These are phyloP conservation scores for Cettia cetti DNA, from an alignment of 2,113 vertebrate species.

Conservation along the genomic window DNA sequence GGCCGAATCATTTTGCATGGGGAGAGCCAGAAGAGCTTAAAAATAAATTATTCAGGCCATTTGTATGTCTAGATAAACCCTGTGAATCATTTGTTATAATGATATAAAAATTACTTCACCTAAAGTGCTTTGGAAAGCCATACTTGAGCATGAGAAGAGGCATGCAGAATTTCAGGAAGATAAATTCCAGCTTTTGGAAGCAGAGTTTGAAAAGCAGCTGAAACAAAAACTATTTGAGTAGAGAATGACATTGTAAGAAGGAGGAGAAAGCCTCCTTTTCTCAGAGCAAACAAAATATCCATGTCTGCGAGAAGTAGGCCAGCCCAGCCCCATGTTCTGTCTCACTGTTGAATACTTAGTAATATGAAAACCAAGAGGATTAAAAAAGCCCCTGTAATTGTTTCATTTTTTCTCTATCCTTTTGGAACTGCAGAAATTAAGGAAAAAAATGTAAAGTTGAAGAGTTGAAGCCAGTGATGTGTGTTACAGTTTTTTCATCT, in stretches of 20 bases:
- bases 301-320: neutral
- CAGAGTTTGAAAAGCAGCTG: neutral
- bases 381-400: accelerated
- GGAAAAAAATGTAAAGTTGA: neutral
- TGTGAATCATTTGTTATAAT: neutral
- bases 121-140: neutral
- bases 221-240: neutral
- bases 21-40: neutral
- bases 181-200: neutral
- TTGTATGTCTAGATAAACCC: neutral
- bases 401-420: neutral
- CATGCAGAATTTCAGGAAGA: neutral
- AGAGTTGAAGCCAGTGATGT: neutral
- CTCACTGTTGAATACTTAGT: neutral
- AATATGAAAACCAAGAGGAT: neutral
- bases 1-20: neutral
- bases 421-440: neutral
- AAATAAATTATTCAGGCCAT: neutral
- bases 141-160: neutral
- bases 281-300: constrained; percentile 29
- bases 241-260: neutral
- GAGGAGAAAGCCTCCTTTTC: constrained; percentile 10
- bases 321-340: neutral
- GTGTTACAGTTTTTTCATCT: neutral
- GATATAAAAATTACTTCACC: neutral